Evolutionary conservation across 1,140 invertebrate species (phyloP).

Genomic region (Prorops nasuta): DNA sequence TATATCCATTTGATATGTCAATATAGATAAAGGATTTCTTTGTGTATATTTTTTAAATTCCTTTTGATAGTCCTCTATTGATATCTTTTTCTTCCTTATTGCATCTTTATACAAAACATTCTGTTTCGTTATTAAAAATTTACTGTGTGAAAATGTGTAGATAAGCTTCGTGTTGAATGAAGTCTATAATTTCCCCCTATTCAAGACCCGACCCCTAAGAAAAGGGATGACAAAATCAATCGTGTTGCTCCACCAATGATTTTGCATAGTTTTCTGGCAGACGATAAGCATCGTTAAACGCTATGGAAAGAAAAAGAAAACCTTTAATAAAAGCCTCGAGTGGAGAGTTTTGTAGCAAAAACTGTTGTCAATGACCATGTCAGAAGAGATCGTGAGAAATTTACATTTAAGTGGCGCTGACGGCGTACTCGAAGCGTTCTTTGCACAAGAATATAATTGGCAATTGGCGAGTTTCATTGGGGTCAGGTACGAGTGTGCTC

Average conservation of each 20-base stretch:
- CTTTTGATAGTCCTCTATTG: no score
- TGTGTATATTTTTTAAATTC: no score
- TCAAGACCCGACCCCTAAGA: constrained; percentile 53
- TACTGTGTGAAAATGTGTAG: constrained; percentile 46
- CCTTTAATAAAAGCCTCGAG: constrained; percentile 2
- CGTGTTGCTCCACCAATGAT: no score
- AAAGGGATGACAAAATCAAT: constrained; percentile 50
- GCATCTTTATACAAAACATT: constrained; percentile 2
- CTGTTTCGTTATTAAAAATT: constrained; percentile 10
- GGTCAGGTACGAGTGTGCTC: constrained; percentile 54
- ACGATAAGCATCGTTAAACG: no score
- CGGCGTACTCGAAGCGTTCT: no score
- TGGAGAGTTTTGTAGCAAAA: constrained; percentile 43
- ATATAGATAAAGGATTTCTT: no score
- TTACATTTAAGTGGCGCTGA: neutral
- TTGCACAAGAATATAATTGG: constrained; percentile 37
- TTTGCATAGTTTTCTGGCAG: no score
- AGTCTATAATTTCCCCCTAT: constrained; percentile 34
- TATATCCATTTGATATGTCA: no score
- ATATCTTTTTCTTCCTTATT: no score
- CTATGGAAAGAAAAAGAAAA: constrained; percentile 2
- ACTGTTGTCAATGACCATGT: constrained; percentile 48
- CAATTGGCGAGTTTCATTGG: constrained; percentile 53
- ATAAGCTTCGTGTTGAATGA: constrained; percentile 53
- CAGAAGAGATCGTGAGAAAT: constrained; percentile 29